Conservation (phyloP, 2,113 vertebrate species). For the Arenaria interpres region DNA sequence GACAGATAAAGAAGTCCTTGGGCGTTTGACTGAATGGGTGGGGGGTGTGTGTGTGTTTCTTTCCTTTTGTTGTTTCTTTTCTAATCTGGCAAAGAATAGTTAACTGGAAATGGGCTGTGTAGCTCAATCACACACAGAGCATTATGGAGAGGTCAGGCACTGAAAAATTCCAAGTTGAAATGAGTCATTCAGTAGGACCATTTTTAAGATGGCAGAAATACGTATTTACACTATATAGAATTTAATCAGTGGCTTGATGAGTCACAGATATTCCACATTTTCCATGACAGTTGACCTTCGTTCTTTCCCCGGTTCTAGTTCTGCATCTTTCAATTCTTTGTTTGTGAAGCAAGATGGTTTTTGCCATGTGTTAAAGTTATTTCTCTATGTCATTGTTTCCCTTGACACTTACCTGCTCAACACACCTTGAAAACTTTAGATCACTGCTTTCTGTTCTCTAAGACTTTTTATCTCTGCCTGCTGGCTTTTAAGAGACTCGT, state of each 20-base stretch:
- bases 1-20: not conserved
- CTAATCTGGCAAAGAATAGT: not conserved
- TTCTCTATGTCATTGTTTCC: not conserved
- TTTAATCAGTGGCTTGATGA: not conserved
- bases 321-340: not conserved
- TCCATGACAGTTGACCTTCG: not conserved
- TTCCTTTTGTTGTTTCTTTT: not conserved
- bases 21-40: not conserved
- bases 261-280: not conserved
- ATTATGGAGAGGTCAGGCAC: not conserved
- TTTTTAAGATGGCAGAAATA: not conserved
- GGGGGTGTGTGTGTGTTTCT: fast-evolving
- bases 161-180: not conserved
- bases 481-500: not conserved
- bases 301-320: not conserved
- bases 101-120: not conserved
- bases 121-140: not conserved
- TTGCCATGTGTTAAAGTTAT: not conserved
- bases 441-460: not conserved
- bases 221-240: not conserved
- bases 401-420: not conserved
- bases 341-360: not conserved
- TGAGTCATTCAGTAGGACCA: not conserved
- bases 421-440: not conserved
- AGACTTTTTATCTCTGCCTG: not conserved